A percentile compares a stretch with the other conserved stretches of the same genome.
These are phyloP conservation scores for Paguma larvata DNA, from an alignment of 2,797 vertebrate species.

Conservation along the genomic window DNA sequence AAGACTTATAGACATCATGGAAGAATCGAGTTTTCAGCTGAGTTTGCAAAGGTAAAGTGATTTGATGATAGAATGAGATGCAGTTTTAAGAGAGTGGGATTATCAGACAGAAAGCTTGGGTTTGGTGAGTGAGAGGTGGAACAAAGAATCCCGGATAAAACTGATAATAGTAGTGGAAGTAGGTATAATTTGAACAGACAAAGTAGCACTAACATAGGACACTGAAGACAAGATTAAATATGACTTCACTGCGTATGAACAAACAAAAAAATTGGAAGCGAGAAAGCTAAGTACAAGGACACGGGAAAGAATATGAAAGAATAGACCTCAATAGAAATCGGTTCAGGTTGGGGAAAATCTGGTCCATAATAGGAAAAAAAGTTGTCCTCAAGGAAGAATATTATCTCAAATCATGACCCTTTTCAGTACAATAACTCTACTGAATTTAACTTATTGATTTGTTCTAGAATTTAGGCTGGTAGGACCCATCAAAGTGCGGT, in stretches of 20 bases:
- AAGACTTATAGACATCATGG: background rate
- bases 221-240: background rate
- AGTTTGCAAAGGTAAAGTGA: constrained; percentile 25
- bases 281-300: background rate
- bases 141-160: background rate
- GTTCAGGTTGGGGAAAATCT: background rate
- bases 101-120: background rate
- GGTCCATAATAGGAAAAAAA: background rate
- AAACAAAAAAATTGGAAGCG: background rate
- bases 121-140: background rate
- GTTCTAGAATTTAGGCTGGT: background rate
- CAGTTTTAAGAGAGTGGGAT: background rate
- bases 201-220: background rate
- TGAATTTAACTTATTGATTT: background rate
- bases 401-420: background rate
- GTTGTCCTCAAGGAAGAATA: background rate
- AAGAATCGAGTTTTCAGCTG: background rate
- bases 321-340: background rate
- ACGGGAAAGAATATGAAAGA: background rate
- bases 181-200: background rate
- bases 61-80: background rate
- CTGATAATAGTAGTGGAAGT: background rate
- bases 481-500: background rate
- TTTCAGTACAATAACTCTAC: background rate
- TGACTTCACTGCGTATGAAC: background rate